Base-by-base conservation (phyloP, 2,888 invertebrate species). In the Drosophila monieri region DNA sequence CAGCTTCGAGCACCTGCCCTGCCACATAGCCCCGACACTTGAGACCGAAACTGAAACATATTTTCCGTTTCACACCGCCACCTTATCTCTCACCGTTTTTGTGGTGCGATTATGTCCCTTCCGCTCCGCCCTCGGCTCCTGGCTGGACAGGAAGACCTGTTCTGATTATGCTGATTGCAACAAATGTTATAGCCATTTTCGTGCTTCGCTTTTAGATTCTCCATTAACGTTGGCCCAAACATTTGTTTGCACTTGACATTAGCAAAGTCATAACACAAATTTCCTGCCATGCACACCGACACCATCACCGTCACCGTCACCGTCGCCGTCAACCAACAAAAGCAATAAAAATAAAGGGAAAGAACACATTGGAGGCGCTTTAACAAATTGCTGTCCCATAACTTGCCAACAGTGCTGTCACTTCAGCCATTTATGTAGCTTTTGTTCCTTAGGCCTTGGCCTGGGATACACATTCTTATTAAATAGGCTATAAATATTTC, bases 231-330 rank as follows among this genome's bases (percentile, higher is more conserved):
- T 53, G 53, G 67, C 54, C 70, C 69, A 81, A 86, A 85, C 81
- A 85, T 85, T 84, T 78, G 80, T 88, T 87, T 87, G 86, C 86
- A 88, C 86, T 87, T 87, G 86, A 87, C 86, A 87, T 87, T 89
- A 89, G 88, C 88, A 77, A 73, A 88, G 77, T 78, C 77, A 80
- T 86, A 83, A 89, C 79, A 84, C 74, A 89, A 86, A 88, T 88
- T 85, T 87, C 77, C 78, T 83, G 75, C 74, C 77, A 52, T 27
- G 67, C 68, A 52, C 79, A 75, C 70, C 70, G 65, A 65, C 68
- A 70, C 15, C 55, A 44, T 43, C 62, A 74, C 9, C 61, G 18
- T 18, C 18, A 18, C 18, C 18, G 18, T 18, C 18, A 23, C 5
- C 21, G 4, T 0, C 21, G 4, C 21, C 21, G 4, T 0, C 21